Percentiles rank a stretch among this genome's conserved stretches.
phyloP scores from a whole-genome alignment of 1,140 invertebrate genomes.

The Uloborus diversus region DNA sequence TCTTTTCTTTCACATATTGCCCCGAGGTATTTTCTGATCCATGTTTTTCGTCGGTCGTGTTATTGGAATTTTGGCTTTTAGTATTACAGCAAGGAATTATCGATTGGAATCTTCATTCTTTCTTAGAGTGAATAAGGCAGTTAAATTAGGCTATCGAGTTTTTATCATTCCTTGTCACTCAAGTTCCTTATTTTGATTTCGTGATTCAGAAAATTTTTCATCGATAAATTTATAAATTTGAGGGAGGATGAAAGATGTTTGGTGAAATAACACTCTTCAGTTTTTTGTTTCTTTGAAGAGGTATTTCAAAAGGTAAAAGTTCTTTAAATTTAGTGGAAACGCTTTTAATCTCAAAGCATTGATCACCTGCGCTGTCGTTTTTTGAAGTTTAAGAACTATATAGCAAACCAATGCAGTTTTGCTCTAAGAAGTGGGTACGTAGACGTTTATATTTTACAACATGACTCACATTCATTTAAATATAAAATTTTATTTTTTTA shows the following conservation, averaged over 20 bases:
- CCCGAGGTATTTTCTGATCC: not conserved
- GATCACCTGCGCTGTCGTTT: too few relatives aligned
- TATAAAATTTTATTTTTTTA: too few relatives aligned
- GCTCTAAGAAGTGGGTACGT: too few relatives aligned
- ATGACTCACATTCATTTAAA: too few relatives aligned
- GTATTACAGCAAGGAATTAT: constrained; percentile 5
- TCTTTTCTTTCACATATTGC: not conserved
- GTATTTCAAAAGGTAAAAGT: not conserved
- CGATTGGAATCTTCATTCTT: not conserved
- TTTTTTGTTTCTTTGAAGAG: not conserved
- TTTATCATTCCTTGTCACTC: not conserved
- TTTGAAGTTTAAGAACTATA: too few relatives aligned
- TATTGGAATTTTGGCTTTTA: constrained; percentile 24
- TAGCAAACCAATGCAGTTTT: too few relatives aligned
- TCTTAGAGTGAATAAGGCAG: not conserved
- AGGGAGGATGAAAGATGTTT: not conserved
- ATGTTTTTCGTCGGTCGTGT: not conserved
- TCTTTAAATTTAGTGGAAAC: too few relatives aligned
- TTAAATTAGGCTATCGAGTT: not conserved
- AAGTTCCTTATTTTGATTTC: not conserved
- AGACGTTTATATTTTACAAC: too few relatives aligned
- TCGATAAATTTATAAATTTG: not conserved
- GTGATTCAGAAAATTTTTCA: too few relatives aligned
- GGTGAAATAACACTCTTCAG: not conserved
- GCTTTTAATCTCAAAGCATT: too few relatives aligned